These are phyloP conservation scores for Alsophila aescularia DNA, from an alignment of 2,888 invertebrate genomes.

Conservation along the genomic window DNA sequence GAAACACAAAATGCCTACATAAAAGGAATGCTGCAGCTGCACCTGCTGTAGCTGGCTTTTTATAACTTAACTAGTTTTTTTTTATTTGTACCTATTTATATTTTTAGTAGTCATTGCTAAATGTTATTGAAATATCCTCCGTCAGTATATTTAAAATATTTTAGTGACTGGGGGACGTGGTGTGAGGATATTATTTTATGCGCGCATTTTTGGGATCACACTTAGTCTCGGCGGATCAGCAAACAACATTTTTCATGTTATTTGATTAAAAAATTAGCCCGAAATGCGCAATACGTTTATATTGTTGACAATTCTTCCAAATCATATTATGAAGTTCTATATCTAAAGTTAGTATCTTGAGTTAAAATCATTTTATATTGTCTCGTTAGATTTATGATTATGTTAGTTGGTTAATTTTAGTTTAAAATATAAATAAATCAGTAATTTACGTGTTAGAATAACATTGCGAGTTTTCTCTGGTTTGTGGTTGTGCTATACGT, in stretches of 20 bases:
- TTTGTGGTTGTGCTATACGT: conserved; percentile 78
- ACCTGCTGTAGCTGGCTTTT: too few species aligned
- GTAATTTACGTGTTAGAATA: conserved; percentile 74
- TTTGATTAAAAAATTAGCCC: conserved; percentile 7
- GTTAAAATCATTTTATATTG: conserved; percentile 49
- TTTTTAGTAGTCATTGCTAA: conserved; percentile 30
- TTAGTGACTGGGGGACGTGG: conserved; percentile 76
- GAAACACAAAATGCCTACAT: too few species aligned
- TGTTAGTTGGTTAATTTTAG: conserved; percentile 75
- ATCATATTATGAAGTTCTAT: conserved; percentile 25
- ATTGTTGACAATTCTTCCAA: conserved; percentile 18
- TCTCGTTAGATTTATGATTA: conserved; percentile 66
- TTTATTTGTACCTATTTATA: too few species aligned
- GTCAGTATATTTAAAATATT: conserved; percentile 28
- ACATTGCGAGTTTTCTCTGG: conserved; percentile 76
- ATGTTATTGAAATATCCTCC: conserved; percentile 54
- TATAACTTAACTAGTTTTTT: background rate
- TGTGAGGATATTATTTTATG: conserved; percentile 62
- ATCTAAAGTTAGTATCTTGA: conserved; percentile 23
- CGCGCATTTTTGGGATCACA: conserved; percentile 34
- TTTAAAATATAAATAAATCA: conserved; percentile 77
- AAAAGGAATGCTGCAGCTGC: too few species aligned
- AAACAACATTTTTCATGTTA: conserved; percentile 4
- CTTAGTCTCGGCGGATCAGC: conserved; percentile 9
- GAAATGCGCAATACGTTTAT: conserved; percentile 17